Conservation (phyloP, 2,113 vertebrate genomes). For the Prionailurus bengalensis region DNA sequence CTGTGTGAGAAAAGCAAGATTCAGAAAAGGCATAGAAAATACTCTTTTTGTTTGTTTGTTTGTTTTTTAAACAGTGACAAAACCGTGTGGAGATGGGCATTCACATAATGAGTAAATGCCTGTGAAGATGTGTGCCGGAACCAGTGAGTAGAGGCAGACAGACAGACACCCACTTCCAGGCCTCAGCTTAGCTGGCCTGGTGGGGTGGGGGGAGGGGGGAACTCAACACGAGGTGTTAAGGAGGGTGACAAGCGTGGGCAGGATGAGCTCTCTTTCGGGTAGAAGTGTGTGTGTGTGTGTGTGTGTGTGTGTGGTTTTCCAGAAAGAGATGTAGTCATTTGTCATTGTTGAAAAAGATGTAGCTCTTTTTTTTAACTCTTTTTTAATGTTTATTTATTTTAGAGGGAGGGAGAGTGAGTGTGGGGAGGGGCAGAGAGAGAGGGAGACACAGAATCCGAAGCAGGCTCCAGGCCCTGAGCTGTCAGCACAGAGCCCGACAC, state of each 20-base stretch:
- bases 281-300: accelerated
- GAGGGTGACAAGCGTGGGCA: accelerated
- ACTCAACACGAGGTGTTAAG: too few relatives aligned
- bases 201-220: accelerated
- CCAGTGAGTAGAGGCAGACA: background rate
- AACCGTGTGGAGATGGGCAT: background rate
- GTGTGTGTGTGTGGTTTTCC: background rate
- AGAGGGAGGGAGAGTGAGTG: too few relatives aligned
- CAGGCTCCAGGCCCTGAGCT: too few relatives aligned
- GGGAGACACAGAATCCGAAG: too few relatives aligned
- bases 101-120: background rate
- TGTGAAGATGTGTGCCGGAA: background rate
- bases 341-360: background rate
- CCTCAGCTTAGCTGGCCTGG: background rate
- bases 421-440: too few relatives aligned
- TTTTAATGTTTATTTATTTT: too few relatives aligned
- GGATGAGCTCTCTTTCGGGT: background rate
- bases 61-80: background rate
- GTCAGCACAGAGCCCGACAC: too few relatives aligned
- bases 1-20: background rate
- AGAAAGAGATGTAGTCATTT: background rate
- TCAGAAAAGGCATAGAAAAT: background rate
- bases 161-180: background rate
- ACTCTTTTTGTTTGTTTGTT: background rate
- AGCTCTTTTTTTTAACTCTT: too few relatives aligned